A percentile compares a stretch with the other conserved stretches of the same genome.
phyloP scores from a whole-genome alignment of 2,888 invertebrate species.

The Calephelis perditalis region DNA sequence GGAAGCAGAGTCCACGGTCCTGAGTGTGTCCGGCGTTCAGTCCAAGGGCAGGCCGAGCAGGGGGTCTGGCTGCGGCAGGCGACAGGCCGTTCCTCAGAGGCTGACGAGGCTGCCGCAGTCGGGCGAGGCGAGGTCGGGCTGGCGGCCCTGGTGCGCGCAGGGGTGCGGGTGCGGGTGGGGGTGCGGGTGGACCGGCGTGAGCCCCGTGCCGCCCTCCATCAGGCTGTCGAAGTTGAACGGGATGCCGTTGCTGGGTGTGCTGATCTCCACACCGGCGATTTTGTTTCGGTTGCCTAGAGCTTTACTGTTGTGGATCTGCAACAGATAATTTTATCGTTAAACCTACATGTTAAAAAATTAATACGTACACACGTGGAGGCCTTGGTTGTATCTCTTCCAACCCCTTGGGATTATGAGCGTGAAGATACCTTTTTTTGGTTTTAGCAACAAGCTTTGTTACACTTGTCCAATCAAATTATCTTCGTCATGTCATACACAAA shows the following conservation, averaged over 20 bases:
- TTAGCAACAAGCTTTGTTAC: no score
- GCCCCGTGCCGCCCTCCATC: conserved; percentile 95
- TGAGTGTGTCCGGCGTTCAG: neutral
- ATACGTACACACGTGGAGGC: no score
- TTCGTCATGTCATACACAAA: no score
- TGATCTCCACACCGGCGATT: conserved; percentile 89
- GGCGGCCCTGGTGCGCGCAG: conserved; percentile 86
- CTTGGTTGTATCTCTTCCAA: no score
- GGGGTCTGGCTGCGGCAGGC: conserved; percentile 25
- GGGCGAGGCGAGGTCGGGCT: conserved; percentile 84
- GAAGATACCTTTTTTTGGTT: no score
- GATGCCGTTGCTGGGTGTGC: conserved; percentile 91
- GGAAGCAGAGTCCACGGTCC: neutral
- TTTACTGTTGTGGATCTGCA: conserved; percentile 71
- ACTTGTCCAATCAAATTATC: no score
- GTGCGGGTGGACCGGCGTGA: conserved; percentile 86
- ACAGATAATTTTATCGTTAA: conserved; percentile 9
- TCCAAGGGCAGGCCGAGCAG: conserved; percentile 12
- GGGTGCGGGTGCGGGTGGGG: conserved; percentile 74
- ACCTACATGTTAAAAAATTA: no score
- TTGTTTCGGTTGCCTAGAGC: conserved; percentile 70
- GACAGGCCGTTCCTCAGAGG: conserved; percentile 79
- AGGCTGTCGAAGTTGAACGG: conserved; percentile 94
- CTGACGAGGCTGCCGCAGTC: conserved; percentile 89
- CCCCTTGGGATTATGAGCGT: no score